Conservation (phyloP, 2,888 invertebrate species). For the Frankliniella fusca region DNA sequence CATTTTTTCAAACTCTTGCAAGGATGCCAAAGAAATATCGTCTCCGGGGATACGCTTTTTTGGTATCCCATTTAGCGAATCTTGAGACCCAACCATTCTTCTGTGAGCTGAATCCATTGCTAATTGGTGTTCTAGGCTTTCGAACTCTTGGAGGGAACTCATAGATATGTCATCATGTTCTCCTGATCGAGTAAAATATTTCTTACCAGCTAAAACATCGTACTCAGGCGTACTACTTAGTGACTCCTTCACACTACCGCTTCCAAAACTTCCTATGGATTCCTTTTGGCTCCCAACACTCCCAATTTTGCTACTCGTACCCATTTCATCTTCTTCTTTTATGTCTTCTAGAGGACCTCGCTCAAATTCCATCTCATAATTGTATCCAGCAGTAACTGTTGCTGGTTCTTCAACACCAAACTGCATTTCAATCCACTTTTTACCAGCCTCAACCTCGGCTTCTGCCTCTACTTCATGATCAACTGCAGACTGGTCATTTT, state of each 20-base stretch:
- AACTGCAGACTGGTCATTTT: slow-evolving; percentile 45
- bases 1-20: slow-evolving; percentile 88
- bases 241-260: slow-evolving; percentile 75
- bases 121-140: slow-evolving; percentile 81
- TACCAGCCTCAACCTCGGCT: slow-evolving; percentile 60
- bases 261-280: slow-evolving; percentile 71
- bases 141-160: slow-evolving; percentile 91
- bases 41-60: slow-evolving; percentile 66
- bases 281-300: slow-evolving; percentile 69
- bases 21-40: slow-evolving; percentile 78
- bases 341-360: slow-evolving; percentile 84
- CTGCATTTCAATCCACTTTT: slow-evolving; percentile 87
- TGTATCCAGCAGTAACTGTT: slow-evolving; percentile 57
- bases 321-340: slow-evolving; percentile 86
- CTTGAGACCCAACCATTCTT: slow-evolving; percentile 72
- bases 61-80: slow-evolving; percentile 77
- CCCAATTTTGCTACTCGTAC: slow-evolving; percentile 69
- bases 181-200: slow-evolving; percentile 73
- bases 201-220: slow-evolving; percentile 76
- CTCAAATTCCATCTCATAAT: slow-evolving; percentile 74
- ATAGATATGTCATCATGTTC: slow-evolving; percentile 90
- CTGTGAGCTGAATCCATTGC: slow-evolving; percentile 66
- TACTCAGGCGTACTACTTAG: slow-evolving; percentile 90
- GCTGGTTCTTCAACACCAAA: slow-evolving; percentile 64
- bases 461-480: slow-evolving; percentile 52